Base-by-base conservation (phyloP, 2,797 vertebrate genomes). In the Columba guinea region DNA sequence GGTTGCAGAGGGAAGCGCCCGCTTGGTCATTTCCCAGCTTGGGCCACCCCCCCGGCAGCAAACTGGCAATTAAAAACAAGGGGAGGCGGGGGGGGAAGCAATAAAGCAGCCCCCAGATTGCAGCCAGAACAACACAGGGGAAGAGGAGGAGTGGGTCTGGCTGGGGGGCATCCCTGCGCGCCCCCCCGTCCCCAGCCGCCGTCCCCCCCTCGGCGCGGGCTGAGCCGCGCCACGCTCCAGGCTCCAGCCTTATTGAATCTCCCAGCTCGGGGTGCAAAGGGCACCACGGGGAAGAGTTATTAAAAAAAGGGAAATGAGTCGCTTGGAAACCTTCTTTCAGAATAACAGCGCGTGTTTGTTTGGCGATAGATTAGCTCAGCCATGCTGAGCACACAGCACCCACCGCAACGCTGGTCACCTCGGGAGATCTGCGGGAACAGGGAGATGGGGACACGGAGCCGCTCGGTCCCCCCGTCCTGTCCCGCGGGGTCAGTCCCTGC, bases 281-380 rank as follows among this genome's bases (percentile, higher is more conserved):
- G 95, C 95, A 95, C 89, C 91, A 63, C 84, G 67, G 95, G 95
- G 94, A 96, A 94, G 93, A 94, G 95, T 96, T 96, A 96, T 96
- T 96, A 96, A 95, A 96, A 95, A 95, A 95, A 95, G 94, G 95
- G 95, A 96, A 96, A 96, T 95, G 95, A 96, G 95, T 94, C 93
- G 95, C 95, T 93, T 95, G 95, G 95, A 95, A 95, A 96, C 94
- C 94, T 95, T 95, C 88, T 93, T 93, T 91, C 51, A 76, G 95
- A 94, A 93, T 88, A 87, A 85, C 95, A 86, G 83, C 21, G 93
- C 23, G 83, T 93, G 93, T 94, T 95, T 94, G 91, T 96, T 95
- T 96, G 95, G 94, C 68, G 64, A 93, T 92, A 80, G 95, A 94
- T 93, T 93, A 93, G 95, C 95, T 95, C 94, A 94, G 94, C 95